These are phyloP conservation scores for Xenopus petersii DNA, from an alignment of 2,797 vertebrate species.

Conservation along the genomic window DNA sequence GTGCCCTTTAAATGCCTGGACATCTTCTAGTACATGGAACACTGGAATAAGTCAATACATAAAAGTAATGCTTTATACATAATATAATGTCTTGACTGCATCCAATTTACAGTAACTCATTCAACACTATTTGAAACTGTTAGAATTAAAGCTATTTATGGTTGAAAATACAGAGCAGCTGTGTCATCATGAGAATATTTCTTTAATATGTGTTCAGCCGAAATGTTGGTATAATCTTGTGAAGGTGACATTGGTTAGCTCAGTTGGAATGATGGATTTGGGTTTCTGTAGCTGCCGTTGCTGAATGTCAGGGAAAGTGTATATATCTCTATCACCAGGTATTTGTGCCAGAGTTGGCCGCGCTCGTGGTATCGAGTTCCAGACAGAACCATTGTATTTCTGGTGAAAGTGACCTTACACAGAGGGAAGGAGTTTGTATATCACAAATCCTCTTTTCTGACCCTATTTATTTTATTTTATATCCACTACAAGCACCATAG, in stretches of 20 bases:
- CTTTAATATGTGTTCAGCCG: constrained; percentile 29
- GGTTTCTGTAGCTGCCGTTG: constrained; percentile 20
- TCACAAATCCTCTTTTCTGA: constrained; percentile 47
- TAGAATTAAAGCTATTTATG: constrained; percentile 13
- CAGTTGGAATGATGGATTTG: constrained; percentile 32
- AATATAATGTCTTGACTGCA: no score
- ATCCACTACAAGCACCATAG: constrained; percentile 24
- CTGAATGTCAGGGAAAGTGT: constrained; percentile 32
- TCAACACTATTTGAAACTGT: constrained; percentile 5
- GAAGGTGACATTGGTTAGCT: constrained; percentile 66
- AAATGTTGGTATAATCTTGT: constrained; percentile 14
- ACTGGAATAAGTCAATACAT: no score
- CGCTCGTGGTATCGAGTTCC: constrained; percentile 39
- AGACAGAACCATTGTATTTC: constrained; percentile 54
- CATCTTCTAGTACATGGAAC: no score
- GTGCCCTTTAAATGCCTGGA: no score
- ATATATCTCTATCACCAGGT: constrained; percentile 49
- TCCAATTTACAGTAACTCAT: no score
- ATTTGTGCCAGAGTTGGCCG: constrained; percentile 48
- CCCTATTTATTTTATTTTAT: constrained; percentile 53
- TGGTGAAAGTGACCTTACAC: constrained; percentile 60
- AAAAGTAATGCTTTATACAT: no score
- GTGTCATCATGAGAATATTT: constrained; percentile 33
- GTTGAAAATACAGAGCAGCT: constrained; percentile 15
- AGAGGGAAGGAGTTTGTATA: constrained; percentile 56